Evolutionary conservation across 2,113 vertebrate species (phyloP).

Genomic region (Gasterosteus nipponicus): DNA sequence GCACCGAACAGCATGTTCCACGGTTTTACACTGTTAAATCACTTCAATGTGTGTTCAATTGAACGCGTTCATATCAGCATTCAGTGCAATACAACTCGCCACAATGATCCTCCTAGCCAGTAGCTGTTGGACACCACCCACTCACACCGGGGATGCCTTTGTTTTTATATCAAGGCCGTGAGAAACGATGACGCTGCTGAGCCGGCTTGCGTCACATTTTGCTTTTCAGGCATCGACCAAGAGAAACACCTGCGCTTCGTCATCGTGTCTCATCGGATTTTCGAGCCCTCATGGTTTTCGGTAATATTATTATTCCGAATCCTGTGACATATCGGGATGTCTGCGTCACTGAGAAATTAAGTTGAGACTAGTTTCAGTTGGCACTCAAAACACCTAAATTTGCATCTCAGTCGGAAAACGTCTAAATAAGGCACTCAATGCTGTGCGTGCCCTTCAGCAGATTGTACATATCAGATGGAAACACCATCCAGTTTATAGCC

Average conservation of each 20-base stretch:
- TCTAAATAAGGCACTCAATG: not conserved
- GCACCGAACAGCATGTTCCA: not conserved
- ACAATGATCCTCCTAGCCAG: slow-evolving; percentile 3
- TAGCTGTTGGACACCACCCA: slow-evolving; percentile 22
- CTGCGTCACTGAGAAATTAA: slow-evolving; percentile 31
- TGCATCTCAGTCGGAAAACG: not conserved
- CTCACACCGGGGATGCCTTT: slow-evolving; percentile 41
- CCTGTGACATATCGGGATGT: slow-evolving; percentile 26
- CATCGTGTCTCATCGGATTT: slow-evolving; percentile 32
- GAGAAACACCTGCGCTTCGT: slow-evolving; percentile 31
- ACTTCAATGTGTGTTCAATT: not conserved
- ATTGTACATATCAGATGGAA: not conserved
- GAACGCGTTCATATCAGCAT: not conserved
- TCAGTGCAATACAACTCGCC: not conserved
- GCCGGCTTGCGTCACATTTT: slow-evolving; percentile 58
- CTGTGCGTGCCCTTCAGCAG: not conserved
- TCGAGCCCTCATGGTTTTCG: slow-evolving; percentile 15
- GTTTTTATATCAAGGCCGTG: not conserved
- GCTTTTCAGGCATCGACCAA: slow-evolving; percentile 34
- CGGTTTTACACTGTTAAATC: not conserved
- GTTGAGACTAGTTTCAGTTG: not conserved
- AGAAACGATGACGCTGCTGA: not conserved
- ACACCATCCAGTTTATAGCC: not conserved
- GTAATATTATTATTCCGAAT: slow-evolving; percentile 27
- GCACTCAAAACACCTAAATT: not conserved